Evolutionary conservation across 92 coral and sea anemone genomes (phyloP).

Genomic region (Zoanthus sociatus): DNA sequence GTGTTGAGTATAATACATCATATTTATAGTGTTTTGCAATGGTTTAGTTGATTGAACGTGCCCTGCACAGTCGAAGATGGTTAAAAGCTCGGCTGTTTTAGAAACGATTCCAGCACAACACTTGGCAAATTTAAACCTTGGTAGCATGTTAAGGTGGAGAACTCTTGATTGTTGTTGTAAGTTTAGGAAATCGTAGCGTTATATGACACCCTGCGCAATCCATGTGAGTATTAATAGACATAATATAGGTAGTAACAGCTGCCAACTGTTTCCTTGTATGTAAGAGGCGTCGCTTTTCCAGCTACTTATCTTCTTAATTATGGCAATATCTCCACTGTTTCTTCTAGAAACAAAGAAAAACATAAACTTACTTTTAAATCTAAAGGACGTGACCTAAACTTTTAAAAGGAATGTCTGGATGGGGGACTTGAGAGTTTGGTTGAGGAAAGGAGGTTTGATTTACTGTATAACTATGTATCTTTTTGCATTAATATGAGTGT

Average conservation of each 20-base stretch:
- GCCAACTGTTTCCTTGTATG: background rate
- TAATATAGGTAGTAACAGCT: background rate
- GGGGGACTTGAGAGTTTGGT: too few species aligned
- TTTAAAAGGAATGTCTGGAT: background rate
- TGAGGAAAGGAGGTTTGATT: too few species aligned
- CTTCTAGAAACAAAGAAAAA: background rate
- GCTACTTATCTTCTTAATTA: conserved; percentile 9
- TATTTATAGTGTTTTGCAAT: background rate
- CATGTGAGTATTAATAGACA: conserved; percentile 24
- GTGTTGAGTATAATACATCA: background rate
- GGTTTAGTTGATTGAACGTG: background rate
- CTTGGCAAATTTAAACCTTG: background rate
- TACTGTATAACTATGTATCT: too few species aligned
- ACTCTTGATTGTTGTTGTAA: background rate
- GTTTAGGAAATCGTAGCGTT: background rate
- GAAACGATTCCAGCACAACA: background rate
- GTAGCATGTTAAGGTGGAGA: background rate
- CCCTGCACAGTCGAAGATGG: background rate
- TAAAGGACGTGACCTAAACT: too few species aligned
- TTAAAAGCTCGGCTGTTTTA: background rate
- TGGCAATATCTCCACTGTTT: conserved; percentile 11
- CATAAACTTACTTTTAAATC: background rate
- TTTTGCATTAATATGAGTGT: too few species aligned
- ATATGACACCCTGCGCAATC: conserved; percentile 18
- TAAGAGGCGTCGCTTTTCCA: background rate